Base-by-base conservation (phyloP, 2,797 vertebrate genomes). In the Hipposideros larvatus region DNA sequence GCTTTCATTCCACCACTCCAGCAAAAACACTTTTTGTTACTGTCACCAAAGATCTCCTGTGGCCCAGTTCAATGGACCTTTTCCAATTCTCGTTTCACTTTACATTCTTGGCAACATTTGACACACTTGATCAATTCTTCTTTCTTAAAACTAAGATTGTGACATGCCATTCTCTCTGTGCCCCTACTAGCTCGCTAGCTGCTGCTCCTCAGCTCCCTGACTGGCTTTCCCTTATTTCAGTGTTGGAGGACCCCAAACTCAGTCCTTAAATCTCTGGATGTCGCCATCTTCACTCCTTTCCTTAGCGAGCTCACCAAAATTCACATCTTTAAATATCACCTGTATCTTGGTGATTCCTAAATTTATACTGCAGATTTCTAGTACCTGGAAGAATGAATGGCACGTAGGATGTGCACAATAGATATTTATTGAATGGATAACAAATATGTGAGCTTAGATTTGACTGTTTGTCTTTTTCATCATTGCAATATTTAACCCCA, bases 361-460 rank as follows among this genome's bases (percentile, higher is more conserved):
- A 78, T 74, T n/a, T 65, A 5, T 84, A 59, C 59, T 16, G 22
- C 31, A 21, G 34, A 46, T 87, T 94, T 92, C 24, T 37, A 78
- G 80, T 34, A 61, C 51, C 34, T 43, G 24, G 26, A 87, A 34
- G 41, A 43, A 16, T 71, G 2, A 0, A 3, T 37, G 59, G 11
- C 19, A 92, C 19, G 24, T 22, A 70, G 37, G 31, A 93, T 18
- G 63, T 78, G 10, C 43, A 51, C 55, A 61, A 34, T 78, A 61
- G 37, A 4, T 93, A 61, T 86, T 51, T 86, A 34, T 74, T 55
- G 5, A 61, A 37, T 51, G 43, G 51, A 24, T 78, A 73, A 51
- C 43, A 92, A 59, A 59, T 41, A 61, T 83, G 51, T 75, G 24
- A 89, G 31, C 37, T 93, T 93, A 41, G n/a, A 63, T 90, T 88